A percentile compares a stretch with the other conserved stretches of the same genome.
phyloP scores from a whole-genome alignment of 2,797 vertebrate species.

The Diceros bicornis region DNA sequence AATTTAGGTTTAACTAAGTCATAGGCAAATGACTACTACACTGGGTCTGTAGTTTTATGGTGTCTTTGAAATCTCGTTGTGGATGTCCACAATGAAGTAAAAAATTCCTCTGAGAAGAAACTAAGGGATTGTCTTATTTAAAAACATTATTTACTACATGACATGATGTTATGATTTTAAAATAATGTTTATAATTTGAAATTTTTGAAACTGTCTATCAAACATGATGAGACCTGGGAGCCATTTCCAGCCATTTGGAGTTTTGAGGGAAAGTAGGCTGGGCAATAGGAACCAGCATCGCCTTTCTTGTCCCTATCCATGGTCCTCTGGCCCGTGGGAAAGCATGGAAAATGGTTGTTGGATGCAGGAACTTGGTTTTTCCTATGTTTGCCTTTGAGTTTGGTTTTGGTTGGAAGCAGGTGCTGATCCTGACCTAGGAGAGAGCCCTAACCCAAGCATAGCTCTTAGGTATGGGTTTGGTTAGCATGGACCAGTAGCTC shows the following conservation, averaged over 20 bases:
- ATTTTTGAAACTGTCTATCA: neutral
- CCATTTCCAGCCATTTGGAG: neutral
- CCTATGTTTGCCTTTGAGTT: neutral
- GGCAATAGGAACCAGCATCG: fast-evolving
- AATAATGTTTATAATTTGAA: neutral
- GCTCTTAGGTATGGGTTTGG: neutral
- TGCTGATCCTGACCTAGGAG: neutral
- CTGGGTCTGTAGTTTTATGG: neutral
- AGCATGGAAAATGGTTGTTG: neutral
- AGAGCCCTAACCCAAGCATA: too few relatives aligned
- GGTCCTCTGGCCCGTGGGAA: neutral
- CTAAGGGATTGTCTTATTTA: neutral
- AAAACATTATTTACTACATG: neutral
- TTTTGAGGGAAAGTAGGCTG: neutral
- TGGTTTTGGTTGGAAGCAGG: slow-evolving; percentile 5
- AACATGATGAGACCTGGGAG: neutral
- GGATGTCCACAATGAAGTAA: neutral
- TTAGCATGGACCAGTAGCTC: neutral
- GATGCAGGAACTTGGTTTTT: neutral
- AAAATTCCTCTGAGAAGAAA: neutral
- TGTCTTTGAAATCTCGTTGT: neutral
- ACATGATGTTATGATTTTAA: neutral
- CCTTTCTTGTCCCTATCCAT: neutral
- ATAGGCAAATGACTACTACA: neutral
- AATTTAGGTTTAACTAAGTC: neutral